Evolutionary conservation across 1,140 invertebrate genomes (phyloP), one percentile per base, ranked within the genome.

Genomic region (Belonocnema kinseyi): DNA sequence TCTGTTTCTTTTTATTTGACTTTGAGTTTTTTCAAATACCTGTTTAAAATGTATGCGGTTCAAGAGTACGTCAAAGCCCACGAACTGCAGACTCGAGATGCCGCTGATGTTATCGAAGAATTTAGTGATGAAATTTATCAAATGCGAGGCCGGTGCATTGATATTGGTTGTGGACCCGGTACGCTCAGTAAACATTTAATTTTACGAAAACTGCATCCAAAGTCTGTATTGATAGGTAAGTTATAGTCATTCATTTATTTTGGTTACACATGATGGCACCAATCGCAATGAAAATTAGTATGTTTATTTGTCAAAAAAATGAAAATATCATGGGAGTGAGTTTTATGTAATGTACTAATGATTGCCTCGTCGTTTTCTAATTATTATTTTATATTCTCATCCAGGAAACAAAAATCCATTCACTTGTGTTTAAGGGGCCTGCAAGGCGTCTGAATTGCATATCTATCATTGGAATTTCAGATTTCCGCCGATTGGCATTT

Each of bases 151-250:
- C 84, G 56, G 73, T 90, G 88, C n/a, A 89, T 97, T 75, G 96
- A 97, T 83, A 93, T 97, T 16, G 96, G 96, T 1, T 96, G 95
- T 73, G 96, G 96, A 0, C 94, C 95, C 17, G 96, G 96, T 0
- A 92, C 94, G 80, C 94, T 97, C 8, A 95, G 95, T 0, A 92
- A 92, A 14, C 92, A 94, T 26, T 87, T 96, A n/a, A 88, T 97
- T 12, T 87, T 94, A 66, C 94, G 94, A 1, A 90, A 92, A 77
- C 83, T 97, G n/a, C 94, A 95, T 19, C 58, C 61, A 0, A 85
- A 89, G 1, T 81, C 86, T 0, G 77, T 56, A 3, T n/a, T 91
- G 16, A 75, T 88, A 52, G 90, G 91, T 91, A 79, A 82, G 85
- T 70, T n/a, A 11, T 51, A 46, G 2, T 17, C 2, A 54, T 52